Evolutionary conservation across 2,797 vertebrate species (phyloP).

Genomic region (Rhinogobio ventralis): DNA sequence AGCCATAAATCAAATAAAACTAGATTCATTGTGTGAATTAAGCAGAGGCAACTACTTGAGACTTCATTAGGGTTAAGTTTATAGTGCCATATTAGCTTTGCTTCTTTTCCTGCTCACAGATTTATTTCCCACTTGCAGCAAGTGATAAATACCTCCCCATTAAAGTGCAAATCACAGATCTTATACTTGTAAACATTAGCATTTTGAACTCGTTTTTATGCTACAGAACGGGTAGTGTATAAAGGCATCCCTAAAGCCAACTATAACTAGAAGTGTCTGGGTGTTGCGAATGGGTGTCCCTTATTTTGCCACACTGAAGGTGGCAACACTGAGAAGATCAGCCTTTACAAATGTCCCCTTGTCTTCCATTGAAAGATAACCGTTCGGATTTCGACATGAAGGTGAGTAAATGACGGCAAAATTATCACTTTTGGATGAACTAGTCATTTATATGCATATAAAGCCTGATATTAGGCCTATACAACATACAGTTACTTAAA

Average conservation of each 20-base stretch:
- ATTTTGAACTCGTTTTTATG: background rate
- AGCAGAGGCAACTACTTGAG: background rate
- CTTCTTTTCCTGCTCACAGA: background rate
- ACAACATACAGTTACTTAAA: too few relatives aligned
- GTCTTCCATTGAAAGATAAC: background rate
- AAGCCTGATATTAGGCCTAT: background rate
- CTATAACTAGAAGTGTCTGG: background rate
- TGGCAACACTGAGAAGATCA: background rate
- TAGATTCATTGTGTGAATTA: background rate
- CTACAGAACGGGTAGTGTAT: background rate
- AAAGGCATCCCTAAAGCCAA: background rate
- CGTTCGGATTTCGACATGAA: background rate
- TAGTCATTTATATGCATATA: background rate
- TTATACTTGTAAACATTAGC: background rate
- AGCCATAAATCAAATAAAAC: background rate
- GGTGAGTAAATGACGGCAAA: background rate
- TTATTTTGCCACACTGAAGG: background rate
- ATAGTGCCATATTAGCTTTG: background rate
- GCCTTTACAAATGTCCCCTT: too few relatives aligned
- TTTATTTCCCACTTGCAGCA: background rate
- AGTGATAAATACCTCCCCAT: background rate
- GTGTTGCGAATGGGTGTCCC: too few relatives aligned
- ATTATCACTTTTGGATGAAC: background rate
- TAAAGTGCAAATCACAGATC: background rate
- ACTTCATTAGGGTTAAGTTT: background rate